Evolutionary conservation across 2,113 vertebrate genomes (phyloP).

Genomic region (Lontra canadensis): DNA sequence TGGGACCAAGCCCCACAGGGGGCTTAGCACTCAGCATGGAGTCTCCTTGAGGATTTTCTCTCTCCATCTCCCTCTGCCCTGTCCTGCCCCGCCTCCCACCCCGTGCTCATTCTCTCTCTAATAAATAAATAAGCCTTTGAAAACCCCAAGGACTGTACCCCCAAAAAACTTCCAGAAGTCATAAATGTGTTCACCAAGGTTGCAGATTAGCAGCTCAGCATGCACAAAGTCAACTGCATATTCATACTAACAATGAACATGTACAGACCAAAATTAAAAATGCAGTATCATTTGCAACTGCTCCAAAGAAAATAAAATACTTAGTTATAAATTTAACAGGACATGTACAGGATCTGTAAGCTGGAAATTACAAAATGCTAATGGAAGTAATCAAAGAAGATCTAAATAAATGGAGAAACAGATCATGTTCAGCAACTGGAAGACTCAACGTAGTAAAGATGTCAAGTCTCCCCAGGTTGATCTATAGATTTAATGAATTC

Average conservation of each 20-base stretch:
- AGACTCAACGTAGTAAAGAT: background rate
- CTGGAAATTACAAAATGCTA: background rate
- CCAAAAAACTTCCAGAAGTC: background rate
- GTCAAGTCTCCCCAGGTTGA: background rate
- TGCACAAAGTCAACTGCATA: background rate
- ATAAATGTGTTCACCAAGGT: background rate
- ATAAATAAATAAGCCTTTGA: background rate
- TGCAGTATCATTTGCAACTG: background rate
- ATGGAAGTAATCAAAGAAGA: background rate
- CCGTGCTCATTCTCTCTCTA: background rate
- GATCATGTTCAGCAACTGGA: background rate
- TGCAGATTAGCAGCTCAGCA: background rate
- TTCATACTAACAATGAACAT: background rate
- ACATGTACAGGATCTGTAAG: background rate
- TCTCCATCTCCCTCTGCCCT: background rate
- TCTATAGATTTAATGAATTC: background rate
- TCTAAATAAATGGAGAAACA: background rate
- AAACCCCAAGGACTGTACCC: background rate
- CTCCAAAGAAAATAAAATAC: conserved; percentile 18
- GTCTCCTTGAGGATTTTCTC: background rate
- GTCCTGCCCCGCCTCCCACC: background rate
- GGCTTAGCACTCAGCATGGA: background rate
- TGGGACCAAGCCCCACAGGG: background rate
- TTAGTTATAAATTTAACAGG: background rate
- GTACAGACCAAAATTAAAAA: background rate